A percentile compares a stretch with the other conserved stretches of the same genome.
Conservation (phyloP, 2,797 vertebrate species). For the Notoglanidium macrostoma region DNA sequence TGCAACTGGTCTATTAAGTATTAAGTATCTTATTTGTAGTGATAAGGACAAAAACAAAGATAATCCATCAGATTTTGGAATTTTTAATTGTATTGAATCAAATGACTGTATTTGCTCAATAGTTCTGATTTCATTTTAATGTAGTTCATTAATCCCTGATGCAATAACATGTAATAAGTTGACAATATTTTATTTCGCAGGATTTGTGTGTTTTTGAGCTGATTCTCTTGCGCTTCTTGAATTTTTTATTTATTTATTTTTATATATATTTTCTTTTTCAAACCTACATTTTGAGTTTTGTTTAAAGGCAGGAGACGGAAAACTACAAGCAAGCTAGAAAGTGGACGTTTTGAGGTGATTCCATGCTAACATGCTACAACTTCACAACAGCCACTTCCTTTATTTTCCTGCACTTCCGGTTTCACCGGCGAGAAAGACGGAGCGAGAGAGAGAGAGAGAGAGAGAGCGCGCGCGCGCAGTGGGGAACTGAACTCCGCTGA, state of each 20-base stretch:
- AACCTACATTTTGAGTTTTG: no score
- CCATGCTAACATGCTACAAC: neutral
- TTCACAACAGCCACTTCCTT: neutral
- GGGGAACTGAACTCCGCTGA: neutral
- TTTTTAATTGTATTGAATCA: no score
- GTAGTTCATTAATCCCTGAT: no score
- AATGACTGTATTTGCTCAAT: neutral
- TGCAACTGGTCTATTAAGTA: neutral
- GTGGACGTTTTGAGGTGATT: neutral
- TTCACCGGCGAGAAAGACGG: neutral
- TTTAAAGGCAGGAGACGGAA: neutral
- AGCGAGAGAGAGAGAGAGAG: neutral
- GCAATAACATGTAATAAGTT: no score
- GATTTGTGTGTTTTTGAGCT: neutral
- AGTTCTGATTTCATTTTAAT: no score
- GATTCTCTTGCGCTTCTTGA: neutral
- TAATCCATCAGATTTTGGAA: neutral
- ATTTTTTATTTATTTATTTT: no score
- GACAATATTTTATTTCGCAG: no score
- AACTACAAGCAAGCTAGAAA: neutral
- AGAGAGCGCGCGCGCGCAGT: neutral
- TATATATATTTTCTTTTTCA: neutral
- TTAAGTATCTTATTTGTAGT: no score
- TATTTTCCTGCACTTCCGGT: slow-evolving; percentile 26
- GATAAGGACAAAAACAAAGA: no score